Evolutionary conservation across 2,888 invertebrate genomes (phyloP), one percentile per base, ranked within the genome.

Genomic region (Trichacis sp.): DNA sequence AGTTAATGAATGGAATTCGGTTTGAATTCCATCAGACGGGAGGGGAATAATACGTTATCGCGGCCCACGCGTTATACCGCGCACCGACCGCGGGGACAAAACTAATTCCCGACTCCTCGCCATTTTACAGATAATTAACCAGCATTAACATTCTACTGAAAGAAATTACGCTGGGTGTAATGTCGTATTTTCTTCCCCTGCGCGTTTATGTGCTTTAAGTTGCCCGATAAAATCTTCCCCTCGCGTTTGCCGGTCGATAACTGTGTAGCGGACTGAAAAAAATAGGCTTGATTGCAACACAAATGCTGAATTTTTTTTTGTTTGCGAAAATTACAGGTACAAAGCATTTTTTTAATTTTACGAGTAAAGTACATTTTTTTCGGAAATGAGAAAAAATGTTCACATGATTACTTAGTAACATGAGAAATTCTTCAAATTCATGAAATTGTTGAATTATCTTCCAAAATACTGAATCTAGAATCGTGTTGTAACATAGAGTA

Each of bases 71-170:
- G 60, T 59, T 56, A 68, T 68, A 64, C 18, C 11, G 45, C 59
- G 43, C 18, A 29, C 38, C 43, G 18, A 36, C 49, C 54, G 49
- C 57, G 47, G 51, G 33, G 61, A 57, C 54, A 56, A 67, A 69
- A 71, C 69, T 68, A 51, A 70, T 69, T 71, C 56, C 50, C 54
- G 47, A 58, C 68, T 57, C 46, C 54, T 29, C 33, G 48, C 56
- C 65, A 63, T 74, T 75, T 74, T 70, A 74, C 73, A 65, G 73
- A 76, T 77, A 80, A 79, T 79, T 79, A 79, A 76, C 76, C 70
- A 70, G 70, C 75, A 73, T 80, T 78, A 77, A 77, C 73, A 75
- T 76, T 72, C 76, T 67, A 56, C 60, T 60, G 62, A 66, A 56
- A 59, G 69, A 69, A 66, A 61, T 75, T 69, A 67, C 69, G 71